Evolutionary conservation across 2,113 vertebrate genomes (phyloP).

Genomic region (Dromiciops gliroides): DNA sequence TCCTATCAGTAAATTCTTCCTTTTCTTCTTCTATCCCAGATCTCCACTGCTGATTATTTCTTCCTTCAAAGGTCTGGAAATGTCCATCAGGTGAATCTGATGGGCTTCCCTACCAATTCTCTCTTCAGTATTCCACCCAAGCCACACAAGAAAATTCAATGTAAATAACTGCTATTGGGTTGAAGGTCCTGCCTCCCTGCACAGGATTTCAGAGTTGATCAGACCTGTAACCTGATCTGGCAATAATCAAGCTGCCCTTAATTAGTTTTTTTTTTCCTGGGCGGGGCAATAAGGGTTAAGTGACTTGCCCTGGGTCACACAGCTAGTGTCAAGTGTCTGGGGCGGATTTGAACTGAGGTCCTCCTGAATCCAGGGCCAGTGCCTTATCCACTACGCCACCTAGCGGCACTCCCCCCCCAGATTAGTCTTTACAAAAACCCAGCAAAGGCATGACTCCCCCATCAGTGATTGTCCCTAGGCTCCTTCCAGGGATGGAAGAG

Average conservation of each 20-base stretch:
- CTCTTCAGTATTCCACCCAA: background rate
- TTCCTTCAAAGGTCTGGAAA: background rate
- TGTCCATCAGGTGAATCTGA: background rate
- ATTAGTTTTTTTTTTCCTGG: too few species aligned
- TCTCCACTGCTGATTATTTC: background rate
- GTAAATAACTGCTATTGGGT: background rate
- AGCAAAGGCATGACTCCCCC: background rate
- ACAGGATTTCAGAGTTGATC: background rate
- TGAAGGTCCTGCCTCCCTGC: background rate
- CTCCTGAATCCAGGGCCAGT: too few species aligned
- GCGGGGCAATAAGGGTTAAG: too few species aligned
- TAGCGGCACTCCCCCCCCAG: too few species aligned
- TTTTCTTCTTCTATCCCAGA: background rate
- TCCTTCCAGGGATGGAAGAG: background rate
- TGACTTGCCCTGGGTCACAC: too few species aligned
- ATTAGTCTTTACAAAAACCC: background rate
- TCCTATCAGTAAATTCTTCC: background rate
- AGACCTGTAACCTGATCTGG: background rate
- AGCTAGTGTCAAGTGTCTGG: too few species aligned
- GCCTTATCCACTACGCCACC: too few species aligned
- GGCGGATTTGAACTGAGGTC: too few species aligned
- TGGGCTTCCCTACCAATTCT: background rate
- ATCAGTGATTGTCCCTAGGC: background rate
- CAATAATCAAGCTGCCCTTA: background rate
- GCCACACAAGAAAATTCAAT: background rate